These are phyloP conservation scores for Dicyrtoma fusca DNA, from an alignment of 2,888 invertebrate genomes.

Conservation along the genomic window DNA sequence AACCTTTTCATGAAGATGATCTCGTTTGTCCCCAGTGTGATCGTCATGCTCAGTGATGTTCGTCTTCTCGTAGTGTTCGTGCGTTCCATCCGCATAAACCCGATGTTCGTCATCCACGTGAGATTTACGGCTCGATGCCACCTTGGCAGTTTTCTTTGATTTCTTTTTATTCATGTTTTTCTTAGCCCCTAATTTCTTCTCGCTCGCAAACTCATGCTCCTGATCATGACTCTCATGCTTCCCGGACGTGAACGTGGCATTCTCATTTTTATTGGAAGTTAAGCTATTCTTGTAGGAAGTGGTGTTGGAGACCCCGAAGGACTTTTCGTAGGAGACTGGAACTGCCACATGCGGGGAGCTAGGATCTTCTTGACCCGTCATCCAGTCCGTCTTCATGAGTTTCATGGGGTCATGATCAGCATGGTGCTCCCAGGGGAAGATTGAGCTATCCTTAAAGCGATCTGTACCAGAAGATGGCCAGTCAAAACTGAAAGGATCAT, in stretches of 20 bases:
- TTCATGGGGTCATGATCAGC: not conserved
- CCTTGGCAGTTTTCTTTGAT: not conserved
- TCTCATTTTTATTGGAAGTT: not conserved
- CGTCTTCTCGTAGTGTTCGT: constrained; percentile 1
- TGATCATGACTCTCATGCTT: not conserved
- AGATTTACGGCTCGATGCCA: not conserved
- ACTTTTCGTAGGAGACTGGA: not conserved
- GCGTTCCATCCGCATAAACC: not conserved
- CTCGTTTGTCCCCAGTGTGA: not conserved
- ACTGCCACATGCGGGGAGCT: not conserved
- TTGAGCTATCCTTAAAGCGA: not conserved
- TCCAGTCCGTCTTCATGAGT: not conserved
- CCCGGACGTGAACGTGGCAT: not conserved
- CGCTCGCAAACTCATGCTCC: not conserved
- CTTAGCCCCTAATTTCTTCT: not conserved
- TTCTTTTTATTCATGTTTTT: constrained; percentile 13
- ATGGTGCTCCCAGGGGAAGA: not conserved
- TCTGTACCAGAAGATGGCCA: not conserved
- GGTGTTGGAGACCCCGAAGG: not conserved
- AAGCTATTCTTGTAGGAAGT: not conserved
- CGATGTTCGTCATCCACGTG: not conserved
- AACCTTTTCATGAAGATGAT: constrained; percentile 10
- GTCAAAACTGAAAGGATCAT: not conserved
- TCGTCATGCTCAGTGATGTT: constrained; percentile 6
- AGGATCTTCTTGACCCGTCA: not conserved